A percentile compares a stretch with the other conserved stretches of the same genome.
These are phyloP conservation scores for Agrotis exclamationis DNA, from an alignment of 2,888 invertebrate species.

Conservation along the genomic window DNA sequence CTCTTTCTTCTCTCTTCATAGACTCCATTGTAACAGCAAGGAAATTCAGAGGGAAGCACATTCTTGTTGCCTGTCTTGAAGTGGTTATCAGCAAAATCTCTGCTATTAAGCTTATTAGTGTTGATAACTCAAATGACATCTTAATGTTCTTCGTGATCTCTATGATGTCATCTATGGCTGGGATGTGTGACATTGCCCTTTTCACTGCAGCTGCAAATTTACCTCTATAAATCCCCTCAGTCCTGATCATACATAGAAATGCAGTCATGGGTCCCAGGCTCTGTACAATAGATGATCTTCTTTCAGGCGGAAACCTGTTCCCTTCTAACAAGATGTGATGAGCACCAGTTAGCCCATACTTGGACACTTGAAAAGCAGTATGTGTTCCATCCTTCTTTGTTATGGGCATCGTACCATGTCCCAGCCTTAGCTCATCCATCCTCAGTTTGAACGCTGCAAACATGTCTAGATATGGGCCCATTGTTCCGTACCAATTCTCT, in stretches of 20 bases:
- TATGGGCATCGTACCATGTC: not conserved
- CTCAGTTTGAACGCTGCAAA: slow-evolving; percentile 37
- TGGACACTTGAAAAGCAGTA: not conserved
- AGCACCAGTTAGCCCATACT: not conserved
- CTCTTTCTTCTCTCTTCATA: not conserved
- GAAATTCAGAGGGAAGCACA: slow-evolving; percentile 62
- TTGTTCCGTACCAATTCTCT: slow-evolving; percentile 56
- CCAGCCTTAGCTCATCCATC: not conserved
- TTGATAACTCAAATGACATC: slow-evolving; percentile 50
- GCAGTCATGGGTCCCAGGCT: not conserved
- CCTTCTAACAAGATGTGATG: not conserved
- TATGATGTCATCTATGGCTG: slow-evolving; percentile 64
- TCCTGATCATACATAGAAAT: not conserved
- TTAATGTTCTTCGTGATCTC: slow-evolving; percentile 52
- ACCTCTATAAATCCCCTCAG: not conserved
- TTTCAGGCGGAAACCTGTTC: not conserved
- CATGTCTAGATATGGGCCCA: slow-evolving; percentile 56
- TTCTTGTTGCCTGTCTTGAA: slow-evolving; percentile 61
- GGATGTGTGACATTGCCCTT: slow-evolving; percentile 61
- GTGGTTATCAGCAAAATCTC: slow-evolving; percentile 62
- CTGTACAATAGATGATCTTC: not conserved
- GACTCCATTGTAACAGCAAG: slow-evolving; percentile 17
- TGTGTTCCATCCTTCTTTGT: slow-evolving; percentile 1
- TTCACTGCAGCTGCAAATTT: slow-evolving; percentile 66
- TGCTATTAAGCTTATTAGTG: slow-evolving; percentile 51